Base-by-base conservation (phyloP, 2,797 vertebrate species). In the Anabas testudineus region DNA sequence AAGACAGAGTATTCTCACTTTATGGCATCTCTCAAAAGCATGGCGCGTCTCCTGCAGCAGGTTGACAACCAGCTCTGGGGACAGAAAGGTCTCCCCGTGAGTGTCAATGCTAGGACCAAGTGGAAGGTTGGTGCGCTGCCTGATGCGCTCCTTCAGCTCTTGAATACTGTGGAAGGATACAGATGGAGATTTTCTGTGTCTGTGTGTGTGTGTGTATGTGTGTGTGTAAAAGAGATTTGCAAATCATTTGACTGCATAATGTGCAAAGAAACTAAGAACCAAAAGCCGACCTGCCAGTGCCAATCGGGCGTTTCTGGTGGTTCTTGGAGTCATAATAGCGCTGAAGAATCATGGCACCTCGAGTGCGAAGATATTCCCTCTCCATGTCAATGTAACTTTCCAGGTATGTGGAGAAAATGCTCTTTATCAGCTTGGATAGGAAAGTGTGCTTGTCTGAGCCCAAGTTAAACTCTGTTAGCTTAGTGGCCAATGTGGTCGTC, bases 361-460 rank as follows among this genome's bases (percentile, higher is more conserved):
- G 95, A 49, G 90, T 96, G 91, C 96, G 98, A 81, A 99, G 95
- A 91, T 99, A 99, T 47, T 97, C 96, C 51, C 93, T 96, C 91
- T 99, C 98, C 90, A 97, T 96, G 77, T 98, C 96, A 71, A 99
- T 97, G 93, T 99, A 99, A 90, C 96, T 99, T 91, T 99, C 98
- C 95, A 99, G 93, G 93, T 99, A 99, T 67, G 93, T 93, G 87
- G 96, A 95, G 93, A 99, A 99, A 90, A 99, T 99, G 92, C 95
- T 98, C 92, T 99, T 99, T 93, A 98, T 99, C 88, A 99, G 95
- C 92, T 99, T 99, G 84, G 97, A 96, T 85, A 99, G 95, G 91
- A 99, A 99, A 61, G 98, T 99, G 93, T 99, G 97, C 91, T 99
- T 99, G 95, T 99, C 98, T 76, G 98, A 98, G 89, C 98, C 98